Percentiles rank a stretch among this genome's conserved stretches.
Evolutionary conservation across 2,113 vertebrate species (phyloP).

Genomic region (Phoxinus phoxinus): DNA sequence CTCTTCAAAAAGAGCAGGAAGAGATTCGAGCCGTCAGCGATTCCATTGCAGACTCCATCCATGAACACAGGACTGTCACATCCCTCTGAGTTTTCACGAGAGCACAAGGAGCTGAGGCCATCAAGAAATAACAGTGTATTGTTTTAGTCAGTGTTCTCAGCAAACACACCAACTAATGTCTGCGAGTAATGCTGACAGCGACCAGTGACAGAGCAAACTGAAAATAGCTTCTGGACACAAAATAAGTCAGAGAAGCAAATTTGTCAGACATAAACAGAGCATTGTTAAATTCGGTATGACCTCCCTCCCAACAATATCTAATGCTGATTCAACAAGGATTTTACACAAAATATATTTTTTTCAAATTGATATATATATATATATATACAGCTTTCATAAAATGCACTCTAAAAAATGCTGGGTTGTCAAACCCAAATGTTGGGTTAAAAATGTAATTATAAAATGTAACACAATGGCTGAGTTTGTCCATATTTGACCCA

Average conservation of each 20-base stretch:
- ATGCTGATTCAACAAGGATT: slow-evolving; percentile 17
- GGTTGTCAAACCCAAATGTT: too few relatives aligned
- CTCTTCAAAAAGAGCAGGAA: slow-evolving; percentile 46
- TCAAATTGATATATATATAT: too few relatives aligned
- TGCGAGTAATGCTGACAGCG: slow-evolving; percentile 30
- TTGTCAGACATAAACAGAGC: slow-evolving; percentile 14
- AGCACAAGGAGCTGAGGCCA: slow-evolving; percentile 19
- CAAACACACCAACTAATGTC: slow-evolving; percentile 3
- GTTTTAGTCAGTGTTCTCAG: slow-evolving; percentile 45
- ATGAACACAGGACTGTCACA: slow-evolving; percentile 54
- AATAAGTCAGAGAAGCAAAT: slow-evolving; percentile 13
- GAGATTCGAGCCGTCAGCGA: slow-evolving; percentile 63
- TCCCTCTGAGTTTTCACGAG: slow-evolving; percentile 46
- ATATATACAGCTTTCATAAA: too few relatives aligned
- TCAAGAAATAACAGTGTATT: slow-evolving; percentile 43
- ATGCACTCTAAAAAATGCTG: too few relatives aligned
- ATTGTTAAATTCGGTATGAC: not conserved
- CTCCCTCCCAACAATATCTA: not conserved
- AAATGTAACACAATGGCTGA: too few relatives aligned
- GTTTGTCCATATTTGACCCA: too few relatives aligned
- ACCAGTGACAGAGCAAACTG: slow-evolving; percentile 25
- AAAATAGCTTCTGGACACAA: slow-evolving; percentile 32
- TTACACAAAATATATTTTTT: not conserved
- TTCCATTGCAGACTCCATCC: slow-evolving; percentile 47
- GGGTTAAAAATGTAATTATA: too few relatives aligned